Evolutionary conservation across 2,113 vertebrate genomes (phyloP), one percentile per base, ranked within the genome.

Genomic region (Ailurus styani): DNA sequence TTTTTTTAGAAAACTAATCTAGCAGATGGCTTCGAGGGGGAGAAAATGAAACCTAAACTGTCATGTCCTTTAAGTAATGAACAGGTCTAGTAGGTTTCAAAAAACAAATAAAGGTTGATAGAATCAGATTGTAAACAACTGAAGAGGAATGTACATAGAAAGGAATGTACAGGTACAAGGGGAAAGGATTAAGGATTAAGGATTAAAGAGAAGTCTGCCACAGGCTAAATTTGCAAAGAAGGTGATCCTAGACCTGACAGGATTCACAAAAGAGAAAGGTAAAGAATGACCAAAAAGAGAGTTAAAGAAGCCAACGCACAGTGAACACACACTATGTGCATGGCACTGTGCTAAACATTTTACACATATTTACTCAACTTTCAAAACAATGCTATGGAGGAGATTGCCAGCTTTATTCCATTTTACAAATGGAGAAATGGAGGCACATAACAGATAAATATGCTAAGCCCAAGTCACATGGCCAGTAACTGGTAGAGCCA

Each of bases 321-420:
- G 13, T 3, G 13, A 68, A 6, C 13, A 60, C 3, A 1, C 1
- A 3, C 4, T 27, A 10, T 15, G 4, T 85, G 42, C 11, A 7
- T 77, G 13, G 52, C 27, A 10, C 14, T 5, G 17, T 66, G 25
- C 10, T 88, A 42, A 92, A 29, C 10, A 62, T 42, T 82, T 85
- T 29, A 42, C 13, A 3, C 20, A 37, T 25, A 77, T 14, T 42
- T 45, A 17, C 42, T 90, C n/a, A 10, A 29, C 45, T 13, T n/a
- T 87, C 21, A 54, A 62, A 40, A 25, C 34, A 93, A 45, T 40
- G 23, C 27, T 68, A 9, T 29, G 20, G 37, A 72, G 18, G 15
- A 45, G 68, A 31, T 52, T 87, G 14, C 14, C 17, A 62, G 27
- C 93, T 90, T 83, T 37, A 87, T 70, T 15, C 21, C 11, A 12